Conservation (phyloP, 2,113 vertebrate genomes). For the Callopanchax toddi region DNA sequence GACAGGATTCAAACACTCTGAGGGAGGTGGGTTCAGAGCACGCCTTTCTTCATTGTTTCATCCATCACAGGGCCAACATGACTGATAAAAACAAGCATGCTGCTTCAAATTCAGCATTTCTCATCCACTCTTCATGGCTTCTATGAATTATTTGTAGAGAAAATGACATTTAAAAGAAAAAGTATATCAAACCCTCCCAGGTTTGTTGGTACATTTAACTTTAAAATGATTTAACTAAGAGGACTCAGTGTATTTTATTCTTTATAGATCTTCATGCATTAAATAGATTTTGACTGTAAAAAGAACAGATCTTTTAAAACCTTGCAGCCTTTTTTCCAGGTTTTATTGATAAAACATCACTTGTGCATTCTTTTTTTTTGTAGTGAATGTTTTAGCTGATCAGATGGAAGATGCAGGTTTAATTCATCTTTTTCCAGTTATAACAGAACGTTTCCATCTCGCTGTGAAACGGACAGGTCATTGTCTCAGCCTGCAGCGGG, state of each 20-base stretch:
- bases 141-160: too few species aligned
- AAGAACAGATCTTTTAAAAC: too few species aligned
- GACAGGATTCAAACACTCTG: constrained; percentile 22
- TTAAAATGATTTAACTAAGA: too few species aligned
- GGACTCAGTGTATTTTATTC: too few species aligned
- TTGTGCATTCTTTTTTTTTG: constrained; percentile 1
- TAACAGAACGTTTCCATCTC: constrained; percentile 24
- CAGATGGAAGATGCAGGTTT: constrained; percentile 43
- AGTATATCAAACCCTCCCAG: too few species aligned
- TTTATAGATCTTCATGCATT: too few species aligned
- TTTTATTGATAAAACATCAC: constrained; percentile 16
- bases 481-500: constrained; percentile 50
- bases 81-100: background rate
- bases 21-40: constrained; percentile 2
- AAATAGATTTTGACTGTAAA: too few species aligned
- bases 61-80: background rate
- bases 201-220: too few species aligned
- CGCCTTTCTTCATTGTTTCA: background rate
- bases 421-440: constrained; percentile 67
- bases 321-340: too few species aligned
- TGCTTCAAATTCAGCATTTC: background rate
- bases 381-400: constrained; percentile 45
- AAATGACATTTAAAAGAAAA: too few species aligned
- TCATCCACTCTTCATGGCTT: background rate
- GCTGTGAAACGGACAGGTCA: constrained; percentile 53